Conservation (phyloP, 2,113 vertebrate genomes). For the Spilogale gracilis region DNA sequence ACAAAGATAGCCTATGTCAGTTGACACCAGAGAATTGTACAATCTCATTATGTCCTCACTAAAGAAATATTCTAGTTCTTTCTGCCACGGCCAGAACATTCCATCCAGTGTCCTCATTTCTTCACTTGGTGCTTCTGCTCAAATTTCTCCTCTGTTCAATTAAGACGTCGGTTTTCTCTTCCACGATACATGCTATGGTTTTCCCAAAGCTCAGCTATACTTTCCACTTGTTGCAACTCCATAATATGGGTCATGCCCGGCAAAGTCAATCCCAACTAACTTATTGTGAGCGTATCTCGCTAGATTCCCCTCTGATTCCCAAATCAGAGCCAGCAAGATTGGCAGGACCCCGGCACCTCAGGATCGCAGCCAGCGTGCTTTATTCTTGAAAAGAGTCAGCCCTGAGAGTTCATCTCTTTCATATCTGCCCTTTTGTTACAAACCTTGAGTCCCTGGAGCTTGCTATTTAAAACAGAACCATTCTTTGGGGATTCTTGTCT, state of each 20-base stretch:
- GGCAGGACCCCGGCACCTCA: conserved; percentile 52
- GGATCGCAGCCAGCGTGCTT: conserved; percentile 49
- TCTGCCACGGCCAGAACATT: conserved; percentile 31
- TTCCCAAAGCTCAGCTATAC: conserved; percentile 69
- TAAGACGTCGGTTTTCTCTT: conserved; percentile 63
- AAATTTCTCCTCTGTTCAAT: conserved; percentile 73
- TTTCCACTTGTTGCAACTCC: conserved; percentile 72
- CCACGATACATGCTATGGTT: conserved; percentile 51
- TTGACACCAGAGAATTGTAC: conserved; percentile 5
- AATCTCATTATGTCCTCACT: conserved; percentile 42
- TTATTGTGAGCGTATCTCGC: conserved; percentile 51
- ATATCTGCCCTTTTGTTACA: conserved; percentile 79
- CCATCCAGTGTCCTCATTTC: conserved; percentile 72
- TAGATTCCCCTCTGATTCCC: not conserved
- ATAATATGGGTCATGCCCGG: conserved; percentile 70
- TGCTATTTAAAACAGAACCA: conserved; percentile 68
- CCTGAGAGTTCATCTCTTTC: conserved; percentile 66
- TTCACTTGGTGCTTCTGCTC: conserved; percentile 53
- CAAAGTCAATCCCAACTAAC: conserved; percentile 58
- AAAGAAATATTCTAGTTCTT: conserved; percentile 60
- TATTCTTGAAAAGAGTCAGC: conserved; percentile 59
- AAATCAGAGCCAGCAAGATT: conserved; percentile 57
- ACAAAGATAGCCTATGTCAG: conserved; percentile 30
- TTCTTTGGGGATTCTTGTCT: conserved; percentile 80
- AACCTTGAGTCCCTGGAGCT: conserved; percentile 72